Conservation (phyloP, 2,113 vertebrate genomes). For the Harpagus bidentatus region DNA sequence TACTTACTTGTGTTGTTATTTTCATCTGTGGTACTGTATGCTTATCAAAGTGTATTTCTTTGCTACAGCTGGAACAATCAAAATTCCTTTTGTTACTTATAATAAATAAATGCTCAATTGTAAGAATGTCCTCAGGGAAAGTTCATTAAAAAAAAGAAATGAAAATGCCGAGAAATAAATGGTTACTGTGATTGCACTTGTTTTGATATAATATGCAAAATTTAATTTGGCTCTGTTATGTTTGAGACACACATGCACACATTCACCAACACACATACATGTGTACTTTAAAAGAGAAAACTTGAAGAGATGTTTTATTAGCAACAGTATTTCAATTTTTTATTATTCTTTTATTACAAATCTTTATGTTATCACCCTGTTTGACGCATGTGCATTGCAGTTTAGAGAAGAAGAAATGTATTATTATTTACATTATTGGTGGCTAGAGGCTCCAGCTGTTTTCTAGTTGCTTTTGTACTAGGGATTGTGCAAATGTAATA, state of each 20-base stretch:
- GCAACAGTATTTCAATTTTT: conserved; percentile 60
- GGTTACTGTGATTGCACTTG: conserved; percentile 61
- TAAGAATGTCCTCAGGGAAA: conserved; percentile 67
- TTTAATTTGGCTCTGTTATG: conserved; percentile 62
- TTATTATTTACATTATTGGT: conserved; percentile 1
- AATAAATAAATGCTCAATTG: conserved; percentile 73
- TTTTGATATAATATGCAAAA: conserved; percentile 74
- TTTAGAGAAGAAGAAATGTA: neutral
- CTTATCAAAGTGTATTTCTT: conserved; percentile 58
- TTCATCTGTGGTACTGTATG: conserved; percentile 31
- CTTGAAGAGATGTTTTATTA: conserved; percentile 59
- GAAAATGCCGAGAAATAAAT: conserved; percentile 66
- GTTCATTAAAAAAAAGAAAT: conserved; percentile 62
- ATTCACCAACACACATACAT: neutral
- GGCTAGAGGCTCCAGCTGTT: neutral
- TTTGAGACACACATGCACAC: neutral
- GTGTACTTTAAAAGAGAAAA: conserved; percentile 25
- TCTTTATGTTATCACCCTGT: conserved; percentile 6
- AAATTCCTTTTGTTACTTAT: conserved; percentile 64
- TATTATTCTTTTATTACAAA: conserved; percentile 59
- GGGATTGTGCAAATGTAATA: neutral
- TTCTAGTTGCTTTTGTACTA: neutral
- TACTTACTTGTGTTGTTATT: conserved; percentile 23
- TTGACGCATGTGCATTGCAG: conserved; percentile 7
- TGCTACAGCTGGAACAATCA: conserved; percentile 63